Evolutionary conservation across 2,888 invertebrate species (phyloP), one percentile per base, ranked within the genome.

Genomic region (Odontothrips loti): DNA sequence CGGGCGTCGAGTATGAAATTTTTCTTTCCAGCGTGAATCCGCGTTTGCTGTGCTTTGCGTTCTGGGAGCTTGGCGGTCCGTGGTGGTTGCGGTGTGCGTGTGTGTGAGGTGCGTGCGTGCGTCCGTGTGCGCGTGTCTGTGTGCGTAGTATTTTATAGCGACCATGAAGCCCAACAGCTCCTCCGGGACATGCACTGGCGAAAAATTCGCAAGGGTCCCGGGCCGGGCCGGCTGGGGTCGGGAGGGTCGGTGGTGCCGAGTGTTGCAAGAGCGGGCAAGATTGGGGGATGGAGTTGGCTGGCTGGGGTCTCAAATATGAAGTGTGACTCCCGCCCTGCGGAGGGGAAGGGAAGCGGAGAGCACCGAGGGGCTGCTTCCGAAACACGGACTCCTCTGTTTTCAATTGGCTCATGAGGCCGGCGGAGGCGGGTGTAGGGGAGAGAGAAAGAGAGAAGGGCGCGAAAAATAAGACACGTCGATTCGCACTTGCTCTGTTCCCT

Each of bases 161-260:
- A 75, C 68, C 68, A 75, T 75, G 68, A 75, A 75, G 68, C 68
- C 23, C 68, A 75, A 75, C 68, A 75, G 68, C 68, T 75, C 68
- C 68, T 23, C 68, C 12, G 68, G 27, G 68, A 75, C 68, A 27
- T 75, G 68, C 68, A 75, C 68, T 75, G 68, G 68, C 68, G 68
- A 75, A 75, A 75, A 75, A 75, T 75, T 75, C 68, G 68, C 68
- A 23, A 75, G 68, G 68, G 58, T 58, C 58, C 58, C 27, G 68
- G 68, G 68, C 6, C 23, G 27, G 68, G 23, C 0, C n/a, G 8
- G 63, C 63, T 3, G 63, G 68, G 51, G 20, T 12, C 15, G 51
- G 51, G 1, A 17, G 58, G 58, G 58, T 17, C 34, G 34, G 34
- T 6, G 34, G 34, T 6, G 34, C 34, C 34, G 34, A 43, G 34